Conservation (phyloP, 2,113 vertebrate genomes). For the Chelonoidis abingdonii region DNA sequence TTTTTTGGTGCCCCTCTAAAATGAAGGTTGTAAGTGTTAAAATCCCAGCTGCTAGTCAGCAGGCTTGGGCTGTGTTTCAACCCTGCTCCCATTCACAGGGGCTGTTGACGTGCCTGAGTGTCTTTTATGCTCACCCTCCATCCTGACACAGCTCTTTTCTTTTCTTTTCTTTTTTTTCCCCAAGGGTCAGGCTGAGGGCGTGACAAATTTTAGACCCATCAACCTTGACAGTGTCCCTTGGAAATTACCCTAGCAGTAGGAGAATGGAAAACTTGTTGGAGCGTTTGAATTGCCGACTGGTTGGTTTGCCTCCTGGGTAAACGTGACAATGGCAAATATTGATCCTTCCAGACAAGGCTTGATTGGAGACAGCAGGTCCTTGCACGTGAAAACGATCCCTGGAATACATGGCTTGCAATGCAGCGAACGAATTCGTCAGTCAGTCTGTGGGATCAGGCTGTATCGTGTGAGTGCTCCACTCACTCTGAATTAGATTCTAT, state of each 20-base stretch:
- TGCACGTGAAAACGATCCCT: neutral
- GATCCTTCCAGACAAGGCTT: neutral
- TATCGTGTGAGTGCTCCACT: neutral
- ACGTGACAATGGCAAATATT: neutral
- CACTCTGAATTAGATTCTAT: neutral
- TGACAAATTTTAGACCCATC: neutral
- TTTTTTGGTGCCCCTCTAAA: slow-evolving; percentile 14
- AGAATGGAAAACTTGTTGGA: neutral
- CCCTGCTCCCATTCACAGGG: slow-evolving; percentile 7
- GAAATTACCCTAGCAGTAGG: neutral
- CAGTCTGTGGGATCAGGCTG: neutral
- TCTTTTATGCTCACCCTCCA: slow-evolving; percentile 35
- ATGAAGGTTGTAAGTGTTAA: slow-evolving; percentile 30
- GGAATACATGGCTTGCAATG: neutral
- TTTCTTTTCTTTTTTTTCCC: neutral
- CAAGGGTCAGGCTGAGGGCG: neutral
- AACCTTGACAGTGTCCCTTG: slow-evolving; percentile 5
- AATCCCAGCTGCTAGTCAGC: slow-evolving; percentile 56
- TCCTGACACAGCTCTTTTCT: slow-evolving; percentile 48
- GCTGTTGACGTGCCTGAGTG: slow-evolving; percentile 52
- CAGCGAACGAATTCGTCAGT: neutral
- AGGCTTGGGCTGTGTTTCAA: slow-evolving; percentile 58
- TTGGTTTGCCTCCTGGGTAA: neutral
- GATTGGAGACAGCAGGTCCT: neutral
- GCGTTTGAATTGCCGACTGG: neutral